phyloP scores from a whole-genome alignment of 2,888 invertebrate genomes.

The Polydrusus tereticollis region DNA sequence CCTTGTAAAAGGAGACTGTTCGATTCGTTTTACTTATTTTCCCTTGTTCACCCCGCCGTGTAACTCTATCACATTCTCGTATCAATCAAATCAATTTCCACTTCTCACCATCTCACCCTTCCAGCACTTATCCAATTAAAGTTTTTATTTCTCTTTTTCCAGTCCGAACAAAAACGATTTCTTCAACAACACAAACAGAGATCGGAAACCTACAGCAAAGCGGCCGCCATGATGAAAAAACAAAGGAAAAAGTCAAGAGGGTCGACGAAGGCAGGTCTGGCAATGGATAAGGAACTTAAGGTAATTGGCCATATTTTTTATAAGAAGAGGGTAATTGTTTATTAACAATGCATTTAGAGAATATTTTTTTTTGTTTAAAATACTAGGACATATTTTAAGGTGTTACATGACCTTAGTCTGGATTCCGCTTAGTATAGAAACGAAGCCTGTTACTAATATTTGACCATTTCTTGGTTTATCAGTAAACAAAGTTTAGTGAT shows the following conservation, averaged over 20 bases:
- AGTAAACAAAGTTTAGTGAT: too few relatives aligned
- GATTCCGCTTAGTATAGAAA: too few relatives aligned
- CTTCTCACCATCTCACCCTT: constrained; percentile 1
- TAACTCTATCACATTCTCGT: background rate
- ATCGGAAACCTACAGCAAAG: constrained; percentile 92
- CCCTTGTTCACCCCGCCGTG: background rate
- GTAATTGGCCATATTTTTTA: constrained; percentile 66
- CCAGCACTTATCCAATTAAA: constrained; percentile 21
- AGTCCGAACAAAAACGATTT: constrained; percentile 94
- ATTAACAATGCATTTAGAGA: too few relatives aligned
- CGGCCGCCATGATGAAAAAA: constrained; percentile 91
- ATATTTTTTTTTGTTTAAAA: background rate
- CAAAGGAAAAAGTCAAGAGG: constrained; percentile 88
- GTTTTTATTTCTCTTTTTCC: constrained; percentile 52
- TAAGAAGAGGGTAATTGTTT: too few relatives aligned
- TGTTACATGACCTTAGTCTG: too few relatives aligned
- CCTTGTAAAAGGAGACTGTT: too few relatives aligned
- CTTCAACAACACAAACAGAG: constrained; percentile 93
- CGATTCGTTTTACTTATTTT: background rate
- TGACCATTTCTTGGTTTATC: too few relatives aligned
- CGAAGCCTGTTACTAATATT: too few relatives aligned
- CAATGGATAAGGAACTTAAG: constrained; percentile 93
- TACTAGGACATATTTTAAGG: background rate
- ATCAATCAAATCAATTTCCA: constrained; percentile 22
- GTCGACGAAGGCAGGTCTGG: constrained; percentile 80